Evolutionary conservation across 2,797 vertebrate genomes (phyloP), one percentile per base, ranked within the genome.

Genomic region (Anolis apletophallus): DNA sequence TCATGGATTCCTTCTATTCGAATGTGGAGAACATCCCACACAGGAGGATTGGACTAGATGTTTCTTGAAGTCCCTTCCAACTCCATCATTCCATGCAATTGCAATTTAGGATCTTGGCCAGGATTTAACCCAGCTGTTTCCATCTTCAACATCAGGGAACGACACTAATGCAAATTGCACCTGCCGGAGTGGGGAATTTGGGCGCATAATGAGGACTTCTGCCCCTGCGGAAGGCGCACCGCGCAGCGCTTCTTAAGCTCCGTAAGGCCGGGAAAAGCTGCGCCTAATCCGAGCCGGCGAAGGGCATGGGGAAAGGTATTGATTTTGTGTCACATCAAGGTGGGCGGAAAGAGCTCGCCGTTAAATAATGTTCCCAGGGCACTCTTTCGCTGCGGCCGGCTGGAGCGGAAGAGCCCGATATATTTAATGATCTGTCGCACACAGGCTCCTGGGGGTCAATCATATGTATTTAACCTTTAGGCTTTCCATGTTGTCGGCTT

Each of bases 381-480:
- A 85, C 93, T 94, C 95, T 87, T 90, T 87, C 82, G 81, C 93
- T 92, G 92, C 93, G 90, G 95, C 96, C 96, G 93, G 95, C 95
- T 96, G 96, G 93, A 94, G 91, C 86, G 91, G 87, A 92, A 93
- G 94, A 96, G 92, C 92, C 92, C 82, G 87, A 89, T 54, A 87
- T 94, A 96, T 96, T 96, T 96, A 97, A 96, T 94, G 94, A 97
- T 95, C 94, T 96, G 94, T 93, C 94, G 94, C 95, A 93, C 90
- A 77, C 92, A 91, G 90, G 83, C 92, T 95, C 91, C 91, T 91
- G 1, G 86, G 92, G 97, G 97, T 98, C 97, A 97, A 91, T 94
- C 92, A 91, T 97, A 93, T 97, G 92, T 96, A 93, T 95, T 98
- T 98, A 98, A 98, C 97, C 97, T 97, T 93, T 95, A 94, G 95